phyloP scores from a whole-genome alignment of 92 coral and sea anemone genomes.

The Desmophyllum pertusum region DNA sequence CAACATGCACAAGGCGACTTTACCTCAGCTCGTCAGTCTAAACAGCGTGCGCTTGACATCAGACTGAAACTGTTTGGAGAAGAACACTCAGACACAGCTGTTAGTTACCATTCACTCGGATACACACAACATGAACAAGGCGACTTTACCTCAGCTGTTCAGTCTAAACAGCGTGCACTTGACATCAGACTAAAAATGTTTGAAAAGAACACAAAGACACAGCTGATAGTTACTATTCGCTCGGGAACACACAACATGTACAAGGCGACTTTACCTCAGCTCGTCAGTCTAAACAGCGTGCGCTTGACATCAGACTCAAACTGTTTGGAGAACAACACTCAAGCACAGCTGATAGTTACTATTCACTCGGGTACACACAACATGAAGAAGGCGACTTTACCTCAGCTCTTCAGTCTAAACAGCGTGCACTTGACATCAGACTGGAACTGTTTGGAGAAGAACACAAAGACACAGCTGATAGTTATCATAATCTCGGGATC shows the following conservation, averaged over 20 bases:
- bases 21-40: not conserved
- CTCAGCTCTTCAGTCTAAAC: not conserved
- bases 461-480: too few species aligned
- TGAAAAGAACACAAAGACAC: slow-evolving; percentile 17
- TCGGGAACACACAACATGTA: slow-evolving; percentile 20
- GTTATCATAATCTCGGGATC: too few species aligned
- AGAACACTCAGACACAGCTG: slow-evolving; percentile 15
- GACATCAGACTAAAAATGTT: too few species aligned
- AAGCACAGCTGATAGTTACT: slow-evolving; percentile 19
- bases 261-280: not conserved
- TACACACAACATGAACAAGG: slow-evolving; percentile 1
- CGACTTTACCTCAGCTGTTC: not conserved
- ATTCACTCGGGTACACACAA: not conserved
- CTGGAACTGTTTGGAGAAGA: too few species aligned
- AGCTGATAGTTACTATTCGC: not conserved
- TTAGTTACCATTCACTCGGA: not conserved
- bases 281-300: not conserved
- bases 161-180: not conserved
- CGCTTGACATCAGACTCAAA: too few species aligned
- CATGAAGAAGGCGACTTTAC: too few species aligned
- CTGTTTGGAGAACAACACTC: slow-evolving; percentile 16
- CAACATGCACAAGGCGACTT: not conserved
- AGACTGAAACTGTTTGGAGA: slow-evolving; percentile 13
- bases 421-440: too few species aligned
- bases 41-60: slow-evolving; percentile 1